These are phyloP conservation scores for Agrilus planipennis DNA, from an alignment of 1,140 invertebrate species.

Conservation along the genomic window DNA sequence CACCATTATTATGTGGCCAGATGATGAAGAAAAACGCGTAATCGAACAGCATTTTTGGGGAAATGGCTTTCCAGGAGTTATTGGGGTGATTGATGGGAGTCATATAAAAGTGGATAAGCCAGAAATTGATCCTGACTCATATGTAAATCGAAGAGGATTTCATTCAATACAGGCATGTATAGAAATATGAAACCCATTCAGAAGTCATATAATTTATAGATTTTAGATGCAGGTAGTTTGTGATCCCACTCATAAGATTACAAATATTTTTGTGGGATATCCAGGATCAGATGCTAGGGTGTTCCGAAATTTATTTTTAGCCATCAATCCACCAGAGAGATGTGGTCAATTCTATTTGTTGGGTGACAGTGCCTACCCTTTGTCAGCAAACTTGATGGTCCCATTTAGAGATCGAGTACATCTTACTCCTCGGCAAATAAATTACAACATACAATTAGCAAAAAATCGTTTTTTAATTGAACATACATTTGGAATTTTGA, in stretches of 20 bases:
- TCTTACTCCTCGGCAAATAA: not conserved
- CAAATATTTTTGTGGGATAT: slow-evolving; percentile 15
- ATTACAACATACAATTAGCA: slow-evolving; percentile 6
- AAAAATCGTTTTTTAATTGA: slow-evolving; percentile 15
- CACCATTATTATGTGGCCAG: slow-evolving; percentile 15
- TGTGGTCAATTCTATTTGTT: slow-evolving; percentile 13
- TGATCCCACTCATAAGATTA: slow-evolving; percentile 1
- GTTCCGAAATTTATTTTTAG: slow-evolving; percentile 14
- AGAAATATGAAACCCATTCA: not conserved
- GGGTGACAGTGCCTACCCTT: slow-evolving; percentile 18
- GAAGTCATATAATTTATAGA: not conserved
- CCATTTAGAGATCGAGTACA: slow-evolving; percentile 9
- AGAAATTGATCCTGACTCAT: slow-evolving; percentile 12
- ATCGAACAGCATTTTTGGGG: slow-evolving; percentile 14
- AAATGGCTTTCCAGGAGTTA: slow-evolving; percentile 13
- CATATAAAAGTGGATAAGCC: slow-evolving; percentile 18
- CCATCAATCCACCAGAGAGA: slow-evolving; percentile 7
- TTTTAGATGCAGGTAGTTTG: slow-evolving; percentile 3
- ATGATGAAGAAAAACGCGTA: slow-evolving; percentile 5
- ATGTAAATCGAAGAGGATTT: slow-evolving; percentile 16
- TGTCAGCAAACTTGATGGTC: slow-evolving; percentile 1
- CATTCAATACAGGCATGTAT: slow-evolving; percentile 13
- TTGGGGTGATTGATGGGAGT: slow-evolving; percentile 18
- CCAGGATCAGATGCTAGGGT: slow-evolving; percentile 17
- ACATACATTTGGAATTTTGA: slow-evolving; percentile 18